Evolutionary conservation across 2,888 invertebrate species (phyloP), one percentile per base, ranked within the genome.

Genomic region (Pterobdella sp.): DNA sequence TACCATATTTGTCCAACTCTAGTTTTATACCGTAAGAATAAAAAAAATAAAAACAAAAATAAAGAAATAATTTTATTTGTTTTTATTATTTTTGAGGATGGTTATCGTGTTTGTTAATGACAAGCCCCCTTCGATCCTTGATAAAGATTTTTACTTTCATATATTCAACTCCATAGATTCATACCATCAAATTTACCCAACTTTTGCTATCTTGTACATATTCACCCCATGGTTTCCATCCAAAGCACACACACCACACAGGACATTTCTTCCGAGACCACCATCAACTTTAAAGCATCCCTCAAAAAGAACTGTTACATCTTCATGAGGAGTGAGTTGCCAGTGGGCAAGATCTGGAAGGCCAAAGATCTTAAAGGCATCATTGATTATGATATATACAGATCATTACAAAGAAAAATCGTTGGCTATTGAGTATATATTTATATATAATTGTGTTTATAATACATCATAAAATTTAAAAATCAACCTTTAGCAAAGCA

Each of bases 271-370:
- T 63, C 22, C n/a, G 26, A 32, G 63, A 74, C 78, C 29, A 79
- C 80, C 79, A 82, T 81, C 72, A 75, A 77, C 52, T 82, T 82
- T 76, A 75, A 68, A 10, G 63, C 35, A 29, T 29, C 63, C 52
- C 68, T 52, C 35, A 36, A 31, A 4, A 22, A 63, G 14, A 68
- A 77, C 36, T 78, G 81, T 0, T 67, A 60, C 18, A 79, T 80
- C 42, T 81, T 80, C 74, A 81, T 83, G 72, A 78, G 79, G 72
- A 79, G 79, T 10, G 78, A 79, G 34, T 80, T 83, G 80, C 81
- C 82, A 3, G 75, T 76, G 14, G 81, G 80, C 4, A 81, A 81
- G 75, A 73, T 76, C 10, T 83, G 82, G 82, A 80, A 77, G 69
- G 79, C 77, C 73, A 82, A 82, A 73, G 75, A 76, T 68, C 76